Conservation (phyloP, 2,888 invertebrate genomes). For the Hirtodrosophila duncani region DNA sequence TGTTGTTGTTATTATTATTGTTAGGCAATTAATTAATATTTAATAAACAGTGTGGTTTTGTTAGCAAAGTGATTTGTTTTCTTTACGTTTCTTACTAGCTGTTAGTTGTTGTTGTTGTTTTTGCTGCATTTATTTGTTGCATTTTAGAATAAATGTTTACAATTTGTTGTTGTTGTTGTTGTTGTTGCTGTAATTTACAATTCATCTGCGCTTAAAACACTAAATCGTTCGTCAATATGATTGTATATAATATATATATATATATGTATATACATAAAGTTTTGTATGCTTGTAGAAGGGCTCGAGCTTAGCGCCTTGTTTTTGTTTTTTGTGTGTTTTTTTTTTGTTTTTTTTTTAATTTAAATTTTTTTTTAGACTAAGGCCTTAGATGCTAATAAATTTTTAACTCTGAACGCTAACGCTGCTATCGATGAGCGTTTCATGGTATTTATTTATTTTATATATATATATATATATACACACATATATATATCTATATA, state of each 20-base stretch:
- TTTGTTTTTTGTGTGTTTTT: no score
- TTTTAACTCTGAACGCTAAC: no score
- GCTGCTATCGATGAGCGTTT: no score
- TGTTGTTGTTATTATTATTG: constrained; percentile 39
- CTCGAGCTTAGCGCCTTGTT: no score
- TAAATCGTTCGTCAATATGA: constrained; percentile 18
- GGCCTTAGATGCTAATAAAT: no score
- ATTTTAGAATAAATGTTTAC: constrained; percentile 39
- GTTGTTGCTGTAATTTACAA: constrained; percentile 46
- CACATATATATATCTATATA: constrained; percentile 17
- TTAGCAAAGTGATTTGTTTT: constrained; percentile 16
- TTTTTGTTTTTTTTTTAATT: no score
- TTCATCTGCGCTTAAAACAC: constrained; percentile 39
- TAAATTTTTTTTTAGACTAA: no score
- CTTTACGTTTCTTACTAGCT: constrained; percentile 8
- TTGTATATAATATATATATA: constrained; percentile 14
- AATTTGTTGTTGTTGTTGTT: constrained; percentile 16
- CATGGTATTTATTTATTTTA: not conserved
- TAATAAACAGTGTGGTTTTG: constrained; percentile 49
- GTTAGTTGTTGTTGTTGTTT: constrained; percentile 18
- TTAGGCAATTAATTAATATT: constrained; percentile 48
- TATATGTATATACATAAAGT: no score
- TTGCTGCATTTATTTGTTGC: constrained; percentile 27
- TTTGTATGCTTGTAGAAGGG: no score
- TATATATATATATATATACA: constrained; percentile 14